A percentile compares a stretch with the other conserved stretches of the same genome.
phyloP scores from a whole-genome alignment of 2,797 vertebrate species.

The Neosalanx taihuensis region DNA sequence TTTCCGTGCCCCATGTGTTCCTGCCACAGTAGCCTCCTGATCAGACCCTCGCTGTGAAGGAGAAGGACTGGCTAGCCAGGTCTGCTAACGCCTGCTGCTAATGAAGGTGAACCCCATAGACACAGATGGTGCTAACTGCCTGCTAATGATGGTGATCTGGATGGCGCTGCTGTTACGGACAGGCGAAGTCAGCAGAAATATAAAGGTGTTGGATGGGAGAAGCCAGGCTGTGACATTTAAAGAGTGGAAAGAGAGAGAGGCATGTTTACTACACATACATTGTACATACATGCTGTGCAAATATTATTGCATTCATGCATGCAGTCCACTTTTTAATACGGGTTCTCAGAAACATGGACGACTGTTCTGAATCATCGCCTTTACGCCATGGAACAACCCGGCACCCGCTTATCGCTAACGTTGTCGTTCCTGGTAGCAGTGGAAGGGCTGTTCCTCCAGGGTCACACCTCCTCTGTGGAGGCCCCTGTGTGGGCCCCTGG shows the following conservation, averaged over 20 bases:
- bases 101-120: slow-evolving; percentile 54
- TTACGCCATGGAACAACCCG: neutral
- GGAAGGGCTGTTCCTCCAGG: slow-evolving; percentile 5
- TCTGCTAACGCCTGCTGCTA: slow-evolving; percentile 36
- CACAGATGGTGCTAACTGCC: too few relatives aligned
- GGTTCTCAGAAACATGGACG: neutral
- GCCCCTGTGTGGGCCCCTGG: too few relatives aligned
- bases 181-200: slow-evolving; percentile 7
- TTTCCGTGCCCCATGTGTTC: slow-evolving; percentile 34
- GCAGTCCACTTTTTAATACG: neutral
- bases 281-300: too few relatives aligned
- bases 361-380: neutral
- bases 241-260: neutral
- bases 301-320: too few relatives aligned
- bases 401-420: neutral
- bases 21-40: slow-evolving; percentile 45
- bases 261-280: neutral
- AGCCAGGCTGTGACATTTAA: neutral
- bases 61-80: slow-evolving; percentile 29
- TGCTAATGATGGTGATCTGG: too few relatives aligned
- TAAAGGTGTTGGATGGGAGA: neutral
- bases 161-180: too few relatives aligned
- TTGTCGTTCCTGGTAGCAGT: slow-evolving; percentile 5
- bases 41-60: slow-evolving; percentile 41
- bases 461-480: neutral